Conservation (phyloP, 2,888 invertebrate genomes). For the Sinopyrophorus schimmeli region DNA sequence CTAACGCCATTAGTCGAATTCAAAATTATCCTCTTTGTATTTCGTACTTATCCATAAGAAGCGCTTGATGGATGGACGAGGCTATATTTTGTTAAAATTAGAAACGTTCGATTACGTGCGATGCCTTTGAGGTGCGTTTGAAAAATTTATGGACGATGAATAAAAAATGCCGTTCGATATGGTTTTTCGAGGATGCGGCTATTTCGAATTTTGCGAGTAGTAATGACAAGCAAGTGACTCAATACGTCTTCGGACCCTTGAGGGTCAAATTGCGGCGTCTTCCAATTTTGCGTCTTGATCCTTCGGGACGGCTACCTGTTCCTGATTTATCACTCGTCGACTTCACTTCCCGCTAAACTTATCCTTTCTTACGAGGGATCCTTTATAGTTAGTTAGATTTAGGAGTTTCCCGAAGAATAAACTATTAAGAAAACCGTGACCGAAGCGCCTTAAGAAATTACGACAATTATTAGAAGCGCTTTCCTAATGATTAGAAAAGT, state of each 20-base stretch:
- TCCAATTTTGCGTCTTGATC: constrained; percentile 52
- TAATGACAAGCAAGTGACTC: constrained; percentile 41
- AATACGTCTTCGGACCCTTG: constrained; percentile 51
- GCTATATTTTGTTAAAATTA: not conserved
- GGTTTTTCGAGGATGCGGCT: not conserved
- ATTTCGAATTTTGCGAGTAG: constrained; percentile 17
- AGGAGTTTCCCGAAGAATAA: constrained; percentile 51
- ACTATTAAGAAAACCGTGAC: constrained; percentile 46
- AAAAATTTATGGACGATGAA: not conserved
- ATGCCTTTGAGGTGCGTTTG: not conserved
- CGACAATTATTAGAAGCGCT: constrained; percentile 28
- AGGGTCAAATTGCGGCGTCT: constrained; percentile 49
- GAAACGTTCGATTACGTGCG: not conserved
- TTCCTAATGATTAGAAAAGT: constrained; percentile 10
- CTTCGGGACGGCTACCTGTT: constrained; percentile 54
- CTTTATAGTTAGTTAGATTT: constrained; percentile 55
- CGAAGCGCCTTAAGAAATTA: constrained; percentile 33
- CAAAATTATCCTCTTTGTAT: too few species aligned
- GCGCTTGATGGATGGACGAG: not conserved
- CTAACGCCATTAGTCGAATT: too few species aligned
- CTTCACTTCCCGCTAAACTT: constrained; percentile 54
- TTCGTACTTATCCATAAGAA: too few species aligned
- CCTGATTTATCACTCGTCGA: constrained; percentile 56
- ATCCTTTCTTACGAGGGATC: constrained; percentile 53
- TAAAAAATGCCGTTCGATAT: not conserved